Evolutionary conservation across 2,888 invertebrate species (phyloP).

Genomic region (Palloptera scutellata): DNA sequence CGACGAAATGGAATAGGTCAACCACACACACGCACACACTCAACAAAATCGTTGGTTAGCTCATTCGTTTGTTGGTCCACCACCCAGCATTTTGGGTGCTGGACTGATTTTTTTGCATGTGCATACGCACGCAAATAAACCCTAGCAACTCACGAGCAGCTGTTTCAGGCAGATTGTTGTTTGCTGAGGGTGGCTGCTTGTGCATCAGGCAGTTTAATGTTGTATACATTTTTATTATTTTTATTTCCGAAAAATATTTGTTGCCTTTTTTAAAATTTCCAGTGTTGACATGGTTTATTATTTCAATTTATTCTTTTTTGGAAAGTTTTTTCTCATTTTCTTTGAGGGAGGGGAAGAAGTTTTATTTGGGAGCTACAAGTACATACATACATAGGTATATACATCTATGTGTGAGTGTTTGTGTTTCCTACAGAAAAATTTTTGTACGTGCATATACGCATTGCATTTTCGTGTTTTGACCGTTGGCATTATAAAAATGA

Average conservation of each 20-base stretch:
- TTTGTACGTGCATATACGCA: conserved; percentile 20
- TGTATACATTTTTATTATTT: conserved; percentile 11
- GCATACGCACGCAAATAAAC: conserved; percentile 33
- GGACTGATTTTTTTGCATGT: not conserved
- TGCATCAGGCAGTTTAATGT: conserved; percentile 1
- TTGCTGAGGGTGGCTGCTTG: not conserved
- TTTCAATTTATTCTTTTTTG: conserved; percentile 13
- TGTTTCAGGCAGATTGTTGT: too few relatives aligned
- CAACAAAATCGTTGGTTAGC: not conserved
- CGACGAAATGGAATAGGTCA: not conserved
- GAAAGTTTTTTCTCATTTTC: not conserved
- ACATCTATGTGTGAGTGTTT: too few relatives aligned
- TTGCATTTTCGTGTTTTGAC: conserved; percentile 16
- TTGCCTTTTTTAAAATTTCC: conserved; percentile 17
- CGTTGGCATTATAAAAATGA: conserved; percentile 7
- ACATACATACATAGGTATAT: not conserved
- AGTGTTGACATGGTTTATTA: conserved; percentile 28
- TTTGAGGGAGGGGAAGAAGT: not conserved
- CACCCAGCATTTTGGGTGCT: not conserved
- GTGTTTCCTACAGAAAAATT: conserved; percentile 6
- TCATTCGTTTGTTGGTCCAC: not conserved
- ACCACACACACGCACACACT: not conserved
- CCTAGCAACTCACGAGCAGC: conserved; percentile 11
- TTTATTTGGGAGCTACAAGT: not conserved
- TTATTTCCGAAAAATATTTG: conserved; percentile 8